Conservation (phyloP, 2,113 vertebrate species). For the Eulemur rufifrons region DNA sequence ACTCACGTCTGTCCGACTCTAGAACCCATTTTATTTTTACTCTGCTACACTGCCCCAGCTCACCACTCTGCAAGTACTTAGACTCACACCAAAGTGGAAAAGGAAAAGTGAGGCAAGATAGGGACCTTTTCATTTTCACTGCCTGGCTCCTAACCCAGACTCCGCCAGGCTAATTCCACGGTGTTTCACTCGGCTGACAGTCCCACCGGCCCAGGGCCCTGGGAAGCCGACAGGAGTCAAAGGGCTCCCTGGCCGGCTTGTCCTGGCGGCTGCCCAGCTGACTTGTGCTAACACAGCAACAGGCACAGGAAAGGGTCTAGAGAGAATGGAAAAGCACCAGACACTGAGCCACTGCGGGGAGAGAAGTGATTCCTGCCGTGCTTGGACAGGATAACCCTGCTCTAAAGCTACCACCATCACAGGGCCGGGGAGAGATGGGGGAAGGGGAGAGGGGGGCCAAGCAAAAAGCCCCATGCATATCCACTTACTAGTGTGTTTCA, state of each 20-base stretch:
- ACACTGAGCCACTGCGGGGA: background rate
- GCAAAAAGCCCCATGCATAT: background rate
- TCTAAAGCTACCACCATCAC: background rate
- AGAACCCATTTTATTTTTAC: background rate
- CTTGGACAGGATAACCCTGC: background rate
- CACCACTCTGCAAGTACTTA: background rate
- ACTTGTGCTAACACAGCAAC: constrained; percentile 57
- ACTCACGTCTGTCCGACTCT: background rate
- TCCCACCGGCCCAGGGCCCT: background rate
- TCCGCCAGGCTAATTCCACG: background rate
- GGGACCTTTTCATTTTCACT: background rate
- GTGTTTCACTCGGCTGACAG: background rate
- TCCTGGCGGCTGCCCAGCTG: constrained; percentile 67
- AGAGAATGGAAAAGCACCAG: constrained; percentile 77
- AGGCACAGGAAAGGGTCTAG: constrained; percentile 67
- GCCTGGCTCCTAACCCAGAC: background rate
- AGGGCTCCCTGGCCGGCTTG: constrained; percentile 32
- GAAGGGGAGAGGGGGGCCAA: accelerated
- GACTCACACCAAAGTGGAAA: background rate
- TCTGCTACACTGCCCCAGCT: background rate
- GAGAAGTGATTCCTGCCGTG: background rate
- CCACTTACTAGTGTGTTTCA: background rate
- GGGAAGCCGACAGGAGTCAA: constrained; percentile 15
- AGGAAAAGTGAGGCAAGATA: background rate
- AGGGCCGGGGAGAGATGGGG: background rate